Evolutionary conservation across 2,888 invertebrate genomes (phyloP), one percentile per base, ranked within the genome.

Genomic region (Venusia cambrica): DNA sequence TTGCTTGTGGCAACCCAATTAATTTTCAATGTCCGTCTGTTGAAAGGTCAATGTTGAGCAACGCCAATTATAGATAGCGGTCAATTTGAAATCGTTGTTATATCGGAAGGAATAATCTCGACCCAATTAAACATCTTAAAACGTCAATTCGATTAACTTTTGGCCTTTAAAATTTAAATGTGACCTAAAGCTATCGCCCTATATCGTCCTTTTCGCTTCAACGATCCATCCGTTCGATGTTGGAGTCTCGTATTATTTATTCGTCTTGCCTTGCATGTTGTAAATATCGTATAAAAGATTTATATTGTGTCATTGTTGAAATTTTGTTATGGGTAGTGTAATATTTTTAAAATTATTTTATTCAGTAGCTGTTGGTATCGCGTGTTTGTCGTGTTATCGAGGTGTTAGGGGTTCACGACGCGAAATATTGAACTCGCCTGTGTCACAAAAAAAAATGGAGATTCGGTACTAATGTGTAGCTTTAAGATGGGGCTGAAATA

Each of bases 251-350:
- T 70, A 73, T 50, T 70, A 65, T 65, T 68, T 62, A 69, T 65
- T 73, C 62, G 65, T 83, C 84, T 85, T 84, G 85, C 85, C 85
- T 76, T 76, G 73, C 77, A 75, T 80, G 74, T 77, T 79, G 77
- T 83, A 81, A 48, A 83, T 83, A 84, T 69, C 68, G 59, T 73
- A 57, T 52, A 61, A 63, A 63, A 72, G 50, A 59, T 67, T n/a
- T 75, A 73, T 77, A 73, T 73, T 67, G 61, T 66, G 68, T 76
- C 75, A 76, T 80, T 76, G 79, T 80, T 80, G 73, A 76, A 74
- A 43, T 43, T 81, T 78, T 79, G 77, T 73, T 74, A 74, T 74
- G 64, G 70, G 63, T 83, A 79, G 76, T 76, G 72, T 75, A 74
- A 73, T 73, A 71, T 68, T 68, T 54, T 54, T 50, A 54, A 57